These are phyloP conservation scores for Noctua fimbriata DNA, from an alignment of 2,888 invertebrate species.

Conservation along the genomic window DNA sequence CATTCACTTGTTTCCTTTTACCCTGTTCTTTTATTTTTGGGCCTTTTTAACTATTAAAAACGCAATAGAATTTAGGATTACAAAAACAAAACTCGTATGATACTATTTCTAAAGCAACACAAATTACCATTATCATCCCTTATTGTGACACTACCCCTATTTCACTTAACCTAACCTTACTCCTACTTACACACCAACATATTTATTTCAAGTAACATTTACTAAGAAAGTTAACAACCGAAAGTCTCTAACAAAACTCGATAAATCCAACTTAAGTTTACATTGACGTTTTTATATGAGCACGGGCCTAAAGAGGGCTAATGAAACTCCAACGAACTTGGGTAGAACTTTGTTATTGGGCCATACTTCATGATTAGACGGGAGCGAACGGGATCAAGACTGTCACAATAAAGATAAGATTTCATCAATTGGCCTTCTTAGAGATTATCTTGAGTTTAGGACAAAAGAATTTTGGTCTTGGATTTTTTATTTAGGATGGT, in stretches of 20 bases:
- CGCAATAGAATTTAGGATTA: not conserved
- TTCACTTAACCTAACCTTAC: conserved; percentile 39
- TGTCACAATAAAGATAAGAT: conserved; percentile 78
- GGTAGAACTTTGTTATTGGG: conserved; percentile 74
- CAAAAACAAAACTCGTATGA: not conserved
- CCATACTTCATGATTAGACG: conserved; percentile 78
- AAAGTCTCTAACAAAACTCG: conserved; percentile 58
- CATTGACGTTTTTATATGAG: conserved; percentile 76
- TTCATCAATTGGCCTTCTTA: conserved; percentile 73
- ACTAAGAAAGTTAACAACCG: conserved; percentile 48
- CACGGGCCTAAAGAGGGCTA: conserved; percentile 67
- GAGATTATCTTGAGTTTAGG: conserved; percentile 64
- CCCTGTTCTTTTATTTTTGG: not conserved
- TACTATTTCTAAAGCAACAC: not conserved
- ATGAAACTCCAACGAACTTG: conserved; percentile 71
- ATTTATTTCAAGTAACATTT: conserved; percentile 56
- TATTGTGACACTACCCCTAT: conserved; percentile 7
- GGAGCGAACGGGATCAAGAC: conserved; percentile 71
- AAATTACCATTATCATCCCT: conserved; percentile 20
- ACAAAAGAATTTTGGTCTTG: conserved; percentile 52
- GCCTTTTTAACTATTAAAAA: not conserved
- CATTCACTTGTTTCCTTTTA: not conserved
- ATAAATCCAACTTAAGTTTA: conserved; percentile 76
- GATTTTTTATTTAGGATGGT: conserved; percentile 14
- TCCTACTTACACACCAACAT: conserved; percentile 19